Base-by-base conservation (phyloP, 2,797 vertebrate species). In the Centropyge bicolor region DNA sequence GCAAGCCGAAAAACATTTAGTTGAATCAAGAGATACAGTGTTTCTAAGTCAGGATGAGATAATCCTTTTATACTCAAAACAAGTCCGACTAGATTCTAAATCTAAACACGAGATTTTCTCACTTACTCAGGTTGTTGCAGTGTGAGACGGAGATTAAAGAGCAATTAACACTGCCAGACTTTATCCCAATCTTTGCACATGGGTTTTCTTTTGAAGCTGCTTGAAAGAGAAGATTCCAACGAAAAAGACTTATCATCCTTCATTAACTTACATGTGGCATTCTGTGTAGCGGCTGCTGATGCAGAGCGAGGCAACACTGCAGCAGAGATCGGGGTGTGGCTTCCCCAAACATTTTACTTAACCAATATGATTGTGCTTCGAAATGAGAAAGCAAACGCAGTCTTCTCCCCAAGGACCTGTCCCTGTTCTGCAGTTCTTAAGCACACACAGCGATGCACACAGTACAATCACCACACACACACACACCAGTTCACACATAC, bases 361-460 rank as follows among this genome's bases (percentile, higher is more conserved):
- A 84, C 82, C 74, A 81, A 71, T n/a, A 82, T 60, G 73, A 87
- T 76, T 81, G 63, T 65, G 64, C 78, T 84, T 72, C 60, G 77
- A 83, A 83, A 83, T 74, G 27, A 87, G 60, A 85, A 80, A 49
- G 75, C 81, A 84, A 87, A 91, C 24, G 51, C 78, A 74, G 72
- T 46, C 36, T 56, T 85, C 49, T 89, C 89, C 74, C 86, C 35
- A 14, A 63, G 84, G 91, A 87, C 66, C 76, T 90, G 86, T 91
- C 88, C 86, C 73, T 91, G 81, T 91, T 94, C 86, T 77, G 75
- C 76, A 80, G 70, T 41, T 62, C 59, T 78, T 40, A 59, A 22
- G 24, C 55, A 64, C 62, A 68, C 70, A 38, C 65, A 71, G 46
- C 41, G 60, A 60, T 40, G 36, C 69, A 71, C 12, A 19, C 45